Base-by-base conservation (phyloP, 2,113 vertebrate species). In the Neotoma lepida region DNA sequence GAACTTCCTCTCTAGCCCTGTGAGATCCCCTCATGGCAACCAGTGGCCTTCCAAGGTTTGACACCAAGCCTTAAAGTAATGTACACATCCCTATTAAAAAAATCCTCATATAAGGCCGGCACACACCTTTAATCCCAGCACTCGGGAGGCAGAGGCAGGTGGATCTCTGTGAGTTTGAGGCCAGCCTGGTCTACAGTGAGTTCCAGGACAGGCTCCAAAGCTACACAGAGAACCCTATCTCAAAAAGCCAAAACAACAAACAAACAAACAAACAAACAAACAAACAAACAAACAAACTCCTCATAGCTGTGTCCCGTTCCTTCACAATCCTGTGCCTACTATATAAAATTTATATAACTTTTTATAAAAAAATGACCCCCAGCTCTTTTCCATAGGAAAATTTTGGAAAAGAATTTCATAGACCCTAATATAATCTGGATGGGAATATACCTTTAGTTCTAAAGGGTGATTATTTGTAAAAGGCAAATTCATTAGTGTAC, bases 401-500 rank as follows among this genome's bases (percentile, higher is more conserved):
- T 80, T 95, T 94, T 86, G 33, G 78, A 92, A 88, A 89, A 89
- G 20, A 71, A 95, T 82, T 89, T 26, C 41, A 86, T 7, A 82
- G 30, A 94, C 71, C 26, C 9, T 33, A 56, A 56, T n/a, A 58
- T 63, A 61, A 56, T 86, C 35, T 49, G 41, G 51, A 44, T 5
- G 10, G 2, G 30, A 80, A 56, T 46, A 86, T 74, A 76, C 22
- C 41, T 58, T 78, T 4, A 44, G 51, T 86, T 87, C 15, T 70
- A 78, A 68, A 64, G 20, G 49, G 1, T 70, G n/a, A 56, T 74
- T 33, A 35, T 64, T 82, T 70, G 44, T 41, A 46, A 56, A 54
- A 71, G 86, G 24, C 24, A 33, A 54, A n/a, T 86, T 76, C 71
- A 15, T 77, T 86, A 77, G 74, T 28, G 15, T 61, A 30, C 51